These are phyloP conservation scores for Drosophila equinoxialis DNA, from an alignment of 1,140 invertebrate genomes.

Conservation along the genomic window DNA sequence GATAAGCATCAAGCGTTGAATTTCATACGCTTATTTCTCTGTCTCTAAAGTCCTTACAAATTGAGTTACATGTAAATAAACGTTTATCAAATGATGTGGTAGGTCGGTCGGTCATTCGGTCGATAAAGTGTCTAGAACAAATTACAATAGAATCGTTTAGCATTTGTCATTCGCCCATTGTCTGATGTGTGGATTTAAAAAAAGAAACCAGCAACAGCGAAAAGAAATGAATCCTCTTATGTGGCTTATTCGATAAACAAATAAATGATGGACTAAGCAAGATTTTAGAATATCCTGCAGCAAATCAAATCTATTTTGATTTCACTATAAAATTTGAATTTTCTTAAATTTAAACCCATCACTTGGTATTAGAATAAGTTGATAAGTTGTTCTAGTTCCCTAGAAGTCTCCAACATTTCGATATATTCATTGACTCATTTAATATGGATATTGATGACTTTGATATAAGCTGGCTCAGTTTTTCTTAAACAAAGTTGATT, in stretches of 20 bases:
- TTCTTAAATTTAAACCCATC: too few species aligned
- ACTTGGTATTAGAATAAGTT: too few species aligned
- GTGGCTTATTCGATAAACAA: neutral
- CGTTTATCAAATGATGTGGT: constrained; percentile 59
- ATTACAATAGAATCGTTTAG: constrained; percentile 45
- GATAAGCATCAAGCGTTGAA: constrained; percentile 47
- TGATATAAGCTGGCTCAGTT: too few species aligned
- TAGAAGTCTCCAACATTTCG: too few species aligned
- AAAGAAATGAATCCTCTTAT: neutral
- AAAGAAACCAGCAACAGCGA: neutral
- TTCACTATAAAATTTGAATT: too few species aligned
- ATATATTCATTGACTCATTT: too few species aligned
- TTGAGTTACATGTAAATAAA: constrained; percentile 77
- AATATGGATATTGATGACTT: too few species aligned
- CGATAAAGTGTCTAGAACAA: constrained; percentile 38
- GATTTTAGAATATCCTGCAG: too few species aligned
- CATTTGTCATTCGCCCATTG: constrained; percentile 43
- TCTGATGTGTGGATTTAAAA: constrained; percentile 7
- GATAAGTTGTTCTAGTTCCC: too few species aligned
- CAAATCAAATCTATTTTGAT: too few species aligned
- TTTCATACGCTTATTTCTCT: constrained; percentile 51
- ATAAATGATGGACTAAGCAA: too few species aligned
- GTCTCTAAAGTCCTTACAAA: constrained; percentile 50
- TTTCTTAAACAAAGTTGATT: too few species aligned
- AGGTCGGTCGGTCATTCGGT: constrained; percentile 1